A percentile compares a stretch with the other conserved stretches of the same genome.
Conservation (phyloP, 2,888 invertebrate species). For the Adelognathus sp. region DNA sequence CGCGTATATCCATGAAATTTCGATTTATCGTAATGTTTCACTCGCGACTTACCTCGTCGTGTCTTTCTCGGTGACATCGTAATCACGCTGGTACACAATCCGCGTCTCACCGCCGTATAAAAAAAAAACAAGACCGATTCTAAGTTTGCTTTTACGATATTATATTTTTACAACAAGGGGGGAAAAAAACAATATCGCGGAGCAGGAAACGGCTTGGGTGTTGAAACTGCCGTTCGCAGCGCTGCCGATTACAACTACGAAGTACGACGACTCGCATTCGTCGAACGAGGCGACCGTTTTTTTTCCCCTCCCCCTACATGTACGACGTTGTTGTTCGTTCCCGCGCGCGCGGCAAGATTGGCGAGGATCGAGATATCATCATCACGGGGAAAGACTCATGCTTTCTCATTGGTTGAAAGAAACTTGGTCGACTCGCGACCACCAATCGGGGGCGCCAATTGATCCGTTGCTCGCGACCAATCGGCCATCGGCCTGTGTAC, state of each 20-base stretch:
- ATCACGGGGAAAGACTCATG: no score
- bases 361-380: no score
- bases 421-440: neutral
- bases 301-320: neutral
- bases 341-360: no score
- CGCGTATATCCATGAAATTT: neutral
- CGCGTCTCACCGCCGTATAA: no score
- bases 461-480: neutral
- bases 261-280: neutral
- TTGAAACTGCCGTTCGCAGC: slow-evolving; percentile 53
- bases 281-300: neutral
- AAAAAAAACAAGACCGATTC: no score
- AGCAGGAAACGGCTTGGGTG: slow-evolving; percentile 48
- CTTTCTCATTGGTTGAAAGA: neutral
- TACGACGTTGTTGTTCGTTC: no score
- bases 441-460: neutral
- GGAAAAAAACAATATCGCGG: slow-evolving; percentile 52
- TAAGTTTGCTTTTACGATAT: no score
- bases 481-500: neutral
- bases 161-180: slow-evolving; percentile 34
- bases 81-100: slow-evolving; percentile 7
- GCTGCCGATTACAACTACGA: slow-evolving; percentile 20
- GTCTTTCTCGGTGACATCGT: slow-evolving; percentile 69
- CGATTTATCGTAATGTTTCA: neutral
- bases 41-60: slow-evolving; percentile 65